Evolutionary conservation across 2,113 vertebrate genomes (phyloP).

Genomic region (Heptranchias perlo): DNA sequence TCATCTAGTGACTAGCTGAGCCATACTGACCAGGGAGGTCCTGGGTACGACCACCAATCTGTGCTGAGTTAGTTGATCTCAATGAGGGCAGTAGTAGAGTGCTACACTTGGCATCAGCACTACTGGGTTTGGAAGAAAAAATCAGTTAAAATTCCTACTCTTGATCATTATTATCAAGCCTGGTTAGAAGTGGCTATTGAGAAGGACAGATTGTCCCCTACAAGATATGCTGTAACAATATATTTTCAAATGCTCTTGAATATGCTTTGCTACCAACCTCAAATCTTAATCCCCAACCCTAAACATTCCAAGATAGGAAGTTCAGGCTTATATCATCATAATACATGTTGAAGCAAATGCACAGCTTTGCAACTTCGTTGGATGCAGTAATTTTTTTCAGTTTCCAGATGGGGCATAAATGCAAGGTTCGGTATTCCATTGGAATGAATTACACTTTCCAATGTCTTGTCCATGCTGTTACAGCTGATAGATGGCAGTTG

Average conservation of each 20-base stretch:
- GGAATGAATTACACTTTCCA: not conserved
- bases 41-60: not conserved
- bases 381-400: not conserved
- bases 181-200: not conserved
- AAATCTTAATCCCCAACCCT: not conserved
- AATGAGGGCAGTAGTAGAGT: not conserved
- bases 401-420: not conserved
- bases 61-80: not conserved
- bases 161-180: not conserved
- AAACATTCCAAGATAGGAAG: not conserved
- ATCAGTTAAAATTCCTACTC: not conserved
- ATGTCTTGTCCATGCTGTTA: not conserved
- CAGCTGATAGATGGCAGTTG: constrained; percentile 25
- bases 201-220: not conserved
- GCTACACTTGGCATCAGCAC: not conserved
- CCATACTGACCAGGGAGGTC: not conserved
- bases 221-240: not conserved
- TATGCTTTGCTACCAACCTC: not conserved
- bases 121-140: not conserved
- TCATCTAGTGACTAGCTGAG: not conserved
- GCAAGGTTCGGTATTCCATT: not conserved
- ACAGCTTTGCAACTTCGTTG: not conserved
- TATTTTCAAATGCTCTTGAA: not conserved
- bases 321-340: not conserved
- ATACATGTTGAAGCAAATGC: not conserved